These are phyloP conservation scores for Saccopteryx bilineata DNA, from an alignment of 2,113 vertebrate genomes.

Conservation along the genomic window DNA sequence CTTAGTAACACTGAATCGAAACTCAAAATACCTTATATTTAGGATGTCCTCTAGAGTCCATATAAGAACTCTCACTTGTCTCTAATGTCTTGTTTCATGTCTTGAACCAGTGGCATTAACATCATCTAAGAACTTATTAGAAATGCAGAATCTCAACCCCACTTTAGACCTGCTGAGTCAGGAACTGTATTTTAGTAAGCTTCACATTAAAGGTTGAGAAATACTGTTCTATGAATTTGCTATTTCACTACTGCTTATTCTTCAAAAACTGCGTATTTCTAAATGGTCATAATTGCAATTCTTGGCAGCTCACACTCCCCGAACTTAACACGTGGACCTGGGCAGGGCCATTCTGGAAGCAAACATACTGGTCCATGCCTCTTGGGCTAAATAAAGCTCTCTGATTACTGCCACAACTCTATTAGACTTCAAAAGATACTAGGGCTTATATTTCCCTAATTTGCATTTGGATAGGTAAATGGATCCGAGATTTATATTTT, in stretches of 20 bases:
- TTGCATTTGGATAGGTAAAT: constrained; percentile 57
- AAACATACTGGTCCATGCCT: neutral
- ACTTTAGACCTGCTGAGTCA: neutral
- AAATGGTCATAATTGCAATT: neutral
- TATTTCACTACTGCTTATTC: neutral
- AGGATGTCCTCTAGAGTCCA: neutral
- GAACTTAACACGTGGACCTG: neutral
- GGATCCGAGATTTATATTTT: constrained; percentile 47
- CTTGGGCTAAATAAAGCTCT: neutral
- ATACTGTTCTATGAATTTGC: neutral
- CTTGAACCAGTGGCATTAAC: neutral
- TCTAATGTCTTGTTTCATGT: neutral
- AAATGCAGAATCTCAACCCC: neutral
- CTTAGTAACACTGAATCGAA: neutral
- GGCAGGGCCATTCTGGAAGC: neutral
- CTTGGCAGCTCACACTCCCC: neutral
- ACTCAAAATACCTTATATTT: neutral
- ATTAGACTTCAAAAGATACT: neutral
- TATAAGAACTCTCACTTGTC: neutral
- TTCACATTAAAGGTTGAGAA: neutral
- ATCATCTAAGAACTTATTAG: neutral
- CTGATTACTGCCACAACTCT: neutral
- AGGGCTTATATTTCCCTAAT: neutral
- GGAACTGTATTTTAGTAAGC: neutral
- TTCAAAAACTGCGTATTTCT: neutral